Evolutionary conservation across 2,797 vertebrate species (phyloP), one percentile per base, ranked within the genome.

Genomic region (Salarias fasciatus): DNA sequence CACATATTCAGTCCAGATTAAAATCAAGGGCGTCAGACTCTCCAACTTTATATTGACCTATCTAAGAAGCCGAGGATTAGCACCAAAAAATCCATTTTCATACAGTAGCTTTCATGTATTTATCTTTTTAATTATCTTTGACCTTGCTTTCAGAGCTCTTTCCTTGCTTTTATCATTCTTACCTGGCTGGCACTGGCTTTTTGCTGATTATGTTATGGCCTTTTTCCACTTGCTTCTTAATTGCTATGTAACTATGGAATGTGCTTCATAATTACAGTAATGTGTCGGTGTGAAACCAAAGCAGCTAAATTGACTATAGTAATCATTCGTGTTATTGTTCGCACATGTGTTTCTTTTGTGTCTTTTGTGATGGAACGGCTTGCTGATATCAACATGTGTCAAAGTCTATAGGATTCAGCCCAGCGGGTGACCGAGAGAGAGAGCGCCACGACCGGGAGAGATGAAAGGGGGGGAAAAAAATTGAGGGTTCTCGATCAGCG

Each of bases 61-160:
- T 63, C 33, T 24, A 53, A 70, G 11, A 51, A 45, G 60, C 40
- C 6, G 69, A 69, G 63, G 57, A 80, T 72, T 55, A 75, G 52
- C 28, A 38, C 12, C 50, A 8, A 24, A 24, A 11, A 5, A 46
- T 57, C 60, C 48, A 43, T 70, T 68, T 72, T 58, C 45, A 64
- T 48, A 75, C 38, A 15, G 37, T 31, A 58, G 7, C 64, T 68
- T 63, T 65, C 48, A 51, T 71, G 37, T 67, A 82, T 77, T 84
- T 72, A 78, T 82, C 67, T 79, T 84, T 82, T 79, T 77, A 81
- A 87, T 82, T 81, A 84, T 72, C 75, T 81, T 36, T 79, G 75
- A 77, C 81, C 81, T 84, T 85, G 58, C 69, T 57, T 72, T 75
- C 68, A 49, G 1, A 24, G 55, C 62, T 40, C 14, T 44, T 24